phyloP scores from a whole-genome alignment of 2,113 vertebrate genomes.

The Leuciscus idus region DNA sequence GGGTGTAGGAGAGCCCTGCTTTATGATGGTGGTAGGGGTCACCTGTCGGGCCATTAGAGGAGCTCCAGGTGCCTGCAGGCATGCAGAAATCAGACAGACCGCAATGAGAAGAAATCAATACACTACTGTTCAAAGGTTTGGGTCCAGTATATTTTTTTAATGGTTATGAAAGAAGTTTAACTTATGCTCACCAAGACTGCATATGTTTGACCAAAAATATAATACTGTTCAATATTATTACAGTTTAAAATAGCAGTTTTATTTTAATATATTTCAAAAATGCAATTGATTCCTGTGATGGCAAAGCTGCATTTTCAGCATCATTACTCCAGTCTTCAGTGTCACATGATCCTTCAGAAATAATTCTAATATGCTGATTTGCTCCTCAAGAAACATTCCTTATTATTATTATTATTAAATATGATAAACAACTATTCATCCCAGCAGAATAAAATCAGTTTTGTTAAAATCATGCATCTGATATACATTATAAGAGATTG shows the following conservation, averaged over 20 bases:
- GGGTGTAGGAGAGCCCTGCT: constrained; percentile 86
- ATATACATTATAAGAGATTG: neutral
- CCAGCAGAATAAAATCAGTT: neutral
- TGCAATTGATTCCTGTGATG: neutral
- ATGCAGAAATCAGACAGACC: neutral
- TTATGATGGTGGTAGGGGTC: constrained; percentile 87
- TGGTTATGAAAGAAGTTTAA: neutral
- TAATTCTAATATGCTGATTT: neutral
- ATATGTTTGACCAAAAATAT: neutral
- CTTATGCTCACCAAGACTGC: neutral
- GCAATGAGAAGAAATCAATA: neutral
- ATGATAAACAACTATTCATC: neutral
- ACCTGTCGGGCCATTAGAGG: constrained; percentile 88
- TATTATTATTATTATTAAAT: neutral
- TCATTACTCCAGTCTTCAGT: neutral
- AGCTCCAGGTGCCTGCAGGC: constrained; percentile 81
- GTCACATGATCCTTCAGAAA: neutral
- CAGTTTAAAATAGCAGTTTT: neutral
- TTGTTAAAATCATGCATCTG: neutral
- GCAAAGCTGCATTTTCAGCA: neutral
- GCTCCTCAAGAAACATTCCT: neutral
- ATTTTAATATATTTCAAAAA: neutral
- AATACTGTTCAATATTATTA: neutral
- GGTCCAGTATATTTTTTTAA: neutral
- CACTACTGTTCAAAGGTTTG: neutral